These are phyloP conservation scores for Crotalus tigris DNA, from an alignment of 2,113 vertebrate genomes.

Conservation along the genomic window DNA sequence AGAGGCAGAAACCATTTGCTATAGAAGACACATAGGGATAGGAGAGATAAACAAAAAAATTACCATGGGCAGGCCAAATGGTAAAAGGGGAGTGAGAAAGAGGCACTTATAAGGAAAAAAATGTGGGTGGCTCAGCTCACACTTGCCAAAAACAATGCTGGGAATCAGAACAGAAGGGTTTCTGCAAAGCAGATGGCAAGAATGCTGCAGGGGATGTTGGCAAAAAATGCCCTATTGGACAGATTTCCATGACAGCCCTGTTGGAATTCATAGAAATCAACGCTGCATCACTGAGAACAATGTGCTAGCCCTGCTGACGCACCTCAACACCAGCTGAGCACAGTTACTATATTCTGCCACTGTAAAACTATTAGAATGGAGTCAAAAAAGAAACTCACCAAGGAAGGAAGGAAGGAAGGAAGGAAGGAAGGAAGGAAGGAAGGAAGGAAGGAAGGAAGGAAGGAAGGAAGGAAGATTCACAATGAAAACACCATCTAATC, in stretches of 20 bases:
- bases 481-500: background rate
- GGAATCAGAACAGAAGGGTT: background rate
- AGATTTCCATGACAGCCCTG: background rate
- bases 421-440: background rate
- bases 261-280: background rate
- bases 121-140: background rate
- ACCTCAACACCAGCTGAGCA: background rate
- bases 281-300: background rate
- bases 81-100: background rate
- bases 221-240: background rate
- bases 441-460: too few relatives aligned
- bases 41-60: background rate
- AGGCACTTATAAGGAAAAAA: background rate
- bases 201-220: background rate
- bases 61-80: background rate
- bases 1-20: background rate
- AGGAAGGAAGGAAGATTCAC: background rate
- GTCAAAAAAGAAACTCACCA: background rate
- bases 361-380: background rate
- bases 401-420: background rate
- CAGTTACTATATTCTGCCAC: background rate
- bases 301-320: background rate
- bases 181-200: background rate
- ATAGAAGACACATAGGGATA: background rate
- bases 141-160: background rate